These are phyloP conservation scores for Carapus acus DNA, from an alignment of 2,797 vertebrate species.

Conservation along the genomic window DNA sequence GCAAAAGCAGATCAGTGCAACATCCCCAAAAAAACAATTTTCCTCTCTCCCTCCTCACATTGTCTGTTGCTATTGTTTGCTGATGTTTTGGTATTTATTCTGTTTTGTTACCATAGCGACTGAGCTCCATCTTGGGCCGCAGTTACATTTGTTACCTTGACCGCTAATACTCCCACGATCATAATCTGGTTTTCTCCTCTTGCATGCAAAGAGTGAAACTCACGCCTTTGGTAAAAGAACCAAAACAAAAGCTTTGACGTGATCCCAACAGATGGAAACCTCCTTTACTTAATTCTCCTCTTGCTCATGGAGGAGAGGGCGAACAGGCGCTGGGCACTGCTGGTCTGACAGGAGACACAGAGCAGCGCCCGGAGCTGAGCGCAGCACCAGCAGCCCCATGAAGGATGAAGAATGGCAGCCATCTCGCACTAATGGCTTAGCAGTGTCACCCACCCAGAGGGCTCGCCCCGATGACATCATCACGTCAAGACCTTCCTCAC, in stretches of 20 bases:
- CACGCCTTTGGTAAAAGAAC: slow-evolving; percentile 15
- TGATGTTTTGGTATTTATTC: slow-evolving; percentile 28
- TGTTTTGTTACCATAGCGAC: slow-evolving; percentile 4
- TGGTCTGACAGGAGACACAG: slow-evolving; percentile 64
- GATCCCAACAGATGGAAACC: slow-evolving; percentile 37
- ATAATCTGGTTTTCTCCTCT: slow-evolving; percentile 10
- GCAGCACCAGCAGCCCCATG: slow-evolving; percentile 25
- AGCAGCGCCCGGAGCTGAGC: slow-evolving; percentile 43
- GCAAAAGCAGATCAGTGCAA: slow-evolving; percentile 22
- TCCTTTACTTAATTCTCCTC: slow-evolving; percentile 39
- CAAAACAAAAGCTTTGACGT: slow-evolving; percentile 32
- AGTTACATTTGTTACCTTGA: slow-evolving; percentile 13
- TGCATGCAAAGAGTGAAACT: slow-evolving; percentile 6
- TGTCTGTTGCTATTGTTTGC: slow-evolving; percentile 29
- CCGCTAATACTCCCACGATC: not conserved
- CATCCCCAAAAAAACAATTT: slow-evolving; percentile 10
- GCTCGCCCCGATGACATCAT: slow-evolving; percentile 67
- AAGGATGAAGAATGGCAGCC: slow-evolving; percentile 47
- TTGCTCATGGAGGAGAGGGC: slow-evolving; percentile 17
- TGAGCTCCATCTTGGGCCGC: not conserved
- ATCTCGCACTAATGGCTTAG: slow-evolving; percentile 55
- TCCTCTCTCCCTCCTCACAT: slow-evolving; percentile 9
- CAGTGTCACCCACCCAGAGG: slow-evolving; percentile 54
- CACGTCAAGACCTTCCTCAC: too few relatives aligned
- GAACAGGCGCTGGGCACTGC: slow-evolving; percentile 26